These are phyloP conservation scores for Gallinago jamesoni DNA, from an alignment of 2,113 vertebrate genomes.

Conservation along the genomic window DNA sequence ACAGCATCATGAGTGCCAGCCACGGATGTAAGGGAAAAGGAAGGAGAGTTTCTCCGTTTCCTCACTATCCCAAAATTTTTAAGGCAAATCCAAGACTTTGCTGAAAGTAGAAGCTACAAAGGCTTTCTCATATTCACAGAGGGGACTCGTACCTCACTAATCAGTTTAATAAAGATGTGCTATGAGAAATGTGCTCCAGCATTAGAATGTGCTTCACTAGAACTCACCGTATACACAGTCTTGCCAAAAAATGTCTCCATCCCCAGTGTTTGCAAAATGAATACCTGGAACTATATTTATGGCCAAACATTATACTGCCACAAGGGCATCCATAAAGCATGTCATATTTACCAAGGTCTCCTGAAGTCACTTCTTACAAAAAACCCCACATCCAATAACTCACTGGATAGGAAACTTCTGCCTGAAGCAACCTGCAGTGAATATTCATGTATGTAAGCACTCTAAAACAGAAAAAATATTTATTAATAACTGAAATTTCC, in stretches of 20 bases:
- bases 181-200: background rate
- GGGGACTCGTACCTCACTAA: background rate
- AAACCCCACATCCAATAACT: background rate
- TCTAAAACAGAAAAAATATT: background rate
- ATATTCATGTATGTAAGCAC: background rate
- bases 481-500: background rate
- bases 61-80: background rate
- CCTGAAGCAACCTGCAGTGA: background rate
- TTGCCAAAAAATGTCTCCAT: background rate
- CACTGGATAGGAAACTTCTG: background rate
- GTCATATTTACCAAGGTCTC: background rate
- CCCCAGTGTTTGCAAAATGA: background rate
- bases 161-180: background rate
- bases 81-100: background rate
- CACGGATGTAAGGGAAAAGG: background rate
- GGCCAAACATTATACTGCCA: background rate
- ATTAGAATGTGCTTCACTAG: background rate
- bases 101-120: background rate
- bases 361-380: background rate
- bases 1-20: background rate
- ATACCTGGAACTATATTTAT: background rate
- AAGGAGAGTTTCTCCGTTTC: background rate
- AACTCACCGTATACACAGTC: background rate
- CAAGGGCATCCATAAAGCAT: background rate
- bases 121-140: background rate